Conservation (phyloP, 2,888 invertebrate genomes). For the Hirtodrosophila histrioides region DNA sequence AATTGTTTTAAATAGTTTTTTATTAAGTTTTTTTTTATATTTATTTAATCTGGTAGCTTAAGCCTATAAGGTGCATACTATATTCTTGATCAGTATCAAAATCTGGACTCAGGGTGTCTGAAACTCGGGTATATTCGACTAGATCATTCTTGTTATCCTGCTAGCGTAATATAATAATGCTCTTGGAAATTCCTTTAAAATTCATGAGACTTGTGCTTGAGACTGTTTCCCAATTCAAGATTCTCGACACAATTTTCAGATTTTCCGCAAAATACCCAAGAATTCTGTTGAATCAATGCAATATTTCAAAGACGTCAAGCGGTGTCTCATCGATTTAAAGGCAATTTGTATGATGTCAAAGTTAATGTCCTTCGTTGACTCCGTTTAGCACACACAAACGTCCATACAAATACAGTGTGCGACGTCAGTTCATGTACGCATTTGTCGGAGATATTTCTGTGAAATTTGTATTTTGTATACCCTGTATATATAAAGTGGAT, state of each 20-base stretch:
- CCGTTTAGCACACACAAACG: constrained; percentile 30
- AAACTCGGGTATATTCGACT: no score
- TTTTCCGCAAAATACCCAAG: constrained; percentile 15
- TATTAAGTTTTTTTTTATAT: no score
- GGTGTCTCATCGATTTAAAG: constrained; percentile 44
- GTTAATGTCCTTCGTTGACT: constrained; percentile 54
- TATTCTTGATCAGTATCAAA: no score
- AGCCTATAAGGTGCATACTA: no score
- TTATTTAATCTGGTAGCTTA: no score
- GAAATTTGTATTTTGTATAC: constrained; percentile 2
- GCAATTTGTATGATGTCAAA: constrained; percentile 59
- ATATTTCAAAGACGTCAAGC: constrained; percentile 38
- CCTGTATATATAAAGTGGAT: background rate
- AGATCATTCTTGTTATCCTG: no score
- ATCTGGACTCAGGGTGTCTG: no score
- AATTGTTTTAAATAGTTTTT: no score
- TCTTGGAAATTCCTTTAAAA: no score
- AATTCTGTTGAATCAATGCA: constrained; percentile 17
- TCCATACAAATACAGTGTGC: constrained; percentile 19
- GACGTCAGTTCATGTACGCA: constrained; percentile 29
- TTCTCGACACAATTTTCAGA: constrained; percentile 20
- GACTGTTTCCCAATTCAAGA: constrained; percentile 4
- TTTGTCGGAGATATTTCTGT: constrained; percentile 21
- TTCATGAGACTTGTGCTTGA: no score
- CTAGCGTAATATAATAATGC: no score